phyloP scores from a whole-genome alignment of 2,888 invertebrate genomes.

The Chrysomela aeneicollis region DNA sequence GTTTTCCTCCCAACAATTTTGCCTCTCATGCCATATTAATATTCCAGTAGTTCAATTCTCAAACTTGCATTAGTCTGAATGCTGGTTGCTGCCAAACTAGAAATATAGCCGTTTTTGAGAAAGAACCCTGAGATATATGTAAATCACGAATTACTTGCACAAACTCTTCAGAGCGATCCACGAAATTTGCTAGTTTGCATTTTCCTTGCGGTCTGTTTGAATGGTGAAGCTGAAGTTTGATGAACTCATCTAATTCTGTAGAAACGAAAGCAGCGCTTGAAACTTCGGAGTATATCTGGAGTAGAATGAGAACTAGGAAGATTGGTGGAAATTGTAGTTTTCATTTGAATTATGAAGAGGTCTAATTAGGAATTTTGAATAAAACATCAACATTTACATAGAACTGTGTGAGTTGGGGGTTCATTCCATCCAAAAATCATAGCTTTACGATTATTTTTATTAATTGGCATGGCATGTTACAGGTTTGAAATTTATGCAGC shows the following conservation, averaged over 20 bases:
- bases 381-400: no score
- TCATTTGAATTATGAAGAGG: background rate
- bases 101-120: constrained; percentile 17
- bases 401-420: no score
- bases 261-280: constrained; percentile 3
- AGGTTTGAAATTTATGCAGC: no score
- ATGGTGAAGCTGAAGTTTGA: constrained; percentile 8
- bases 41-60: constrained; percentile 34
- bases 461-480: no score
- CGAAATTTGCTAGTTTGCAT: constrained; percentile 19
- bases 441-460: no score
- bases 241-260: constrained; percentile 8
- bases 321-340: background rate
- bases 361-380: background rate
- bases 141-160: constrained; percentile 15
- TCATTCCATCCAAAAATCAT: no score
- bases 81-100: constrained; percentile 28
- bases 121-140: constrained; percentile 14
- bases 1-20: background rate
- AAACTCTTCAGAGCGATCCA: constrained; percentile 15
- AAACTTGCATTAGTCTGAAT: constrained; percentile 27
- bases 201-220: constrained; percentile 18
- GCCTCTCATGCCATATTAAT: constrained; percentile 24
- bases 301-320: background rate
- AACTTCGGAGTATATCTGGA: background rate